Evolutionary conservation across 2,888 invertebrate species (phyloP).

Genomic region (Liopterus haemorrhoidalis): DNA sequence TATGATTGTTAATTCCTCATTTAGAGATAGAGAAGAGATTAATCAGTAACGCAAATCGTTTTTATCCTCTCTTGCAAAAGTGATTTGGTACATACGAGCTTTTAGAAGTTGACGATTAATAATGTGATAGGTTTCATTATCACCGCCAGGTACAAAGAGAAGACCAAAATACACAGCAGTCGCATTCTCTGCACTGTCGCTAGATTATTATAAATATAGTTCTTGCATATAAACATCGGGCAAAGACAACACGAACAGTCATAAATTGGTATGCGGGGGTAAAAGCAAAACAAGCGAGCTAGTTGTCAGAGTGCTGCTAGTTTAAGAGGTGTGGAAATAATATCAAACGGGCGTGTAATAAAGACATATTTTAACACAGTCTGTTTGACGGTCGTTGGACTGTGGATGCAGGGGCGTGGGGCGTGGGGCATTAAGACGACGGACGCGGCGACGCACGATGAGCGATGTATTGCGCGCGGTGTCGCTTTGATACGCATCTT

Average conservation of each 20-base stretch:
- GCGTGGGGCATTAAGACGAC: slow-evolving; percentile 24
- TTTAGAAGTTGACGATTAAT: too few relatives aligned
- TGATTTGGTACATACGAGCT: too few relatives aligned
- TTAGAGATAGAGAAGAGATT: too few relatives aligned
- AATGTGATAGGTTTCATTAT: too few relatives aligned
- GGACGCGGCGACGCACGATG: slow-evolving; percentile 18
- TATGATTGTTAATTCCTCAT: too few relatives aligned
- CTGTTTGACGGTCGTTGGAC: slow-evolving; percentile 29
- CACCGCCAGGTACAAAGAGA: too few relatives aligned
- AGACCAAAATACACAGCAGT: too few relatives aligned
- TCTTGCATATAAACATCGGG: slow-evolving; percentile 17
- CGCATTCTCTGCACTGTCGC: too few relatives aligned
- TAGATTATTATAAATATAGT: slow-evolving; percentile 22
- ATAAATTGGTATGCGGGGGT: slow-evolving; percentile 16
- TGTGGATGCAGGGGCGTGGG: slow-evolving; percentile 23
- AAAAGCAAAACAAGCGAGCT: slow-evolving; percentile 18
- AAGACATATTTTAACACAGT: slow-evolving; percentile 37
- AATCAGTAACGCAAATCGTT: too few relatives aligned
- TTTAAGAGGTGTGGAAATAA: slow-evolving; percentile 36
- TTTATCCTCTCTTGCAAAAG: too few relatives aligned
- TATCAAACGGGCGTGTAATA: slow-evolving; percentile 39
- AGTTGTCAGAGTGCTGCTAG: slow-evolving; percentile 21
- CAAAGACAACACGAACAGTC: slow-evolving; percentile 21
- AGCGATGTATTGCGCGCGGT: slow-evolving; percentile 37
- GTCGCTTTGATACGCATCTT: slow-evolving; percentile 39